Base-by-base conservation (phyloP, 2,113 vertebrate genomes). In the Solea solea region DNA sequence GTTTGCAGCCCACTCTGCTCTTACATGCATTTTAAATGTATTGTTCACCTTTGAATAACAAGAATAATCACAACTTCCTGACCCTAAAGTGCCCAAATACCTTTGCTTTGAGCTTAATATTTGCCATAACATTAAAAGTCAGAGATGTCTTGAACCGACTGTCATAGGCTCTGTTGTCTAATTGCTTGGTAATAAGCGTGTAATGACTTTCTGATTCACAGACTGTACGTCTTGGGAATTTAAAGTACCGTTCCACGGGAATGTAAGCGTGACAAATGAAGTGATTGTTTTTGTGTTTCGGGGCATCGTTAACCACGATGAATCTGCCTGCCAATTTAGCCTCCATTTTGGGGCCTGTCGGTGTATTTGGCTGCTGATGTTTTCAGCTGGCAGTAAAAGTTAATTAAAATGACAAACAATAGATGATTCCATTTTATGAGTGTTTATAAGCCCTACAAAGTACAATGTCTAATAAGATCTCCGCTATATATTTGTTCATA, bases 151-250 rank as follows among this genome's bases (percentile, higher is more conserved):
- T 69, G 62, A 84, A 78, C 46, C 49, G 69, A 15, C 63, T 72
- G 63, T 45, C 72, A 74, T 64, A 56, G 40, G 52, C 59, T 28
- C 28, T 64, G 58, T 56, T 50, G 44, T 74, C 74, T 88, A 91
- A 89, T 88, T 87, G 85, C 62, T 57, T 78, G 60, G 44, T 91
- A 87, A 89, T 85, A 83, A 74, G 83, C 69, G 71, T 86, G 88
- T 85, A 88, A 88, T 87, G 81, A 91, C 73, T 87, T 91, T 81
- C 76, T 80, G 71, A 85, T 86, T 80, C 76, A 65, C 68, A 74
- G 52, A 54, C 62, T 55, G 52, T 59, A 77, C 63, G 69, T 87
- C 83, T 69, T 69, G 71, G 84, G 80, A 84, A 76, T 87, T 68
- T 84, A 65, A 64, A 86, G 71, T 57, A 74, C 78, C 48, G 52